Base-by-base conservation (phyloP, 2,888 invertebrate genomes). In the Chrysotoxum bicinctum region DNA sequence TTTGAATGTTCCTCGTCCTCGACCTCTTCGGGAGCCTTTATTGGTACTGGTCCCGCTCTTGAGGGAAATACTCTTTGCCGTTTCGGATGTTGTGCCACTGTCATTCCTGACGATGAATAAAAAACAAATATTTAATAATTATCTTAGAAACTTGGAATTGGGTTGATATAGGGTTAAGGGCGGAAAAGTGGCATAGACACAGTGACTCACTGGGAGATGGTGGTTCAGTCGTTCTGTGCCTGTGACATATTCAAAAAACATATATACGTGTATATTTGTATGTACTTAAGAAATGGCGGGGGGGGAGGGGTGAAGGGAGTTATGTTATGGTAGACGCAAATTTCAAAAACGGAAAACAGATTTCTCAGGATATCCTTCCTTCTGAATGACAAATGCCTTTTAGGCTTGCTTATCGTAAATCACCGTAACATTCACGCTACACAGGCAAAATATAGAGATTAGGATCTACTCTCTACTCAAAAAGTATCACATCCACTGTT, bases 1-100 rank as follows among this genome's bases (percentile, higher is more conserved):
- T 21, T 58, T 10, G 72, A 35, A 26, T 70, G 74, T 12, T 62
- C 94, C 89, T 94, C 93, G 64, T 94, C 94, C 1, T 90, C 90
- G 0, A 80, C 70, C 7, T 48, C 56, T 21, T 72, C 75, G 90
- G 90, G 52, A 80, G 91, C 91, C 3, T 91, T 90, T 4, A 54
- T 88, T 78, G 85, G 89, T 84, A 90, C 89, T 19, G 89, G 89
- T 73, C 89, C 89, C 7, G 88, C 89, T 60, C 88, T 87, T 21
- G 89, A 88, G 62, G 89, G 89, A 8, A 91, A 90, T 70, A 90
- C 88, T 77, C 90, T 90, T 9, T 89, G 43, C 16, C 90, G 89
- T 81, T 88, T 88, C n/a, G 87, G 87, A 75, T 89, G 89, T 81
- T 91, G 90, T 37, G 90, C 91, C 14, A 90, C 54, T 68, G 90